phyloP scores from a whole-genome alignment of 2,888 invertebrate species.

The Torymus tubicola region DNA sequence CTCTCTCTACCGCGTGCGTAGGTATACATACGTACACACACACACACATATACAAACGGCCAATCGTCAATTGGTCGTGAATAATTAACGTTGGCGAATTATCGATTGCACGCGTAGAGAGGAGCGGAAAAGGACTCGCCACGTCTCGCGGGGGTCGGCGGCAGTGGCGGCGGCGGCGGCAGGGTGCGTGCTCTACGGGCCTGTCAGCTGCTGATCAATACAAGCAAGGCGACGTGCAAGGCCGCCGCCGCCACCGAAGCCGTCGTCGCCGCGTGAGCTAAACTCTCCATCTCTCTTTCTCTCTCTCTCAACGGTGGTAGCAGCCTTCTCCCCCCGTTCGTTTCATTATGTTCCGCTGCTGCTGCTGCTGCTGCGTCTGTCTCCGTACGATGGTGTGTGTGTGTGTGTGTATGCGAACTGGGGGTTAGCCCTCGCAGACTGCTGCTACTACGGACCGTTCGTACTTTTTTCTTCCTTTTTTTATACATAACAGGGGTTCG shows the following conservation, averaged over 20 bases:
- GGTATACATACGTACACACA: too few relatives aligned
- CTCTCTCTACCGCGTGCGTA: too few relatives aligned
- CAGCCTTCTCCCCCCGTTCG: not conserved
- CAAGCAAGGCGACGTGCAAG: slow-evolving; percentile 74
- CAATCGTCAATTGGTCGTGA: not conserved
- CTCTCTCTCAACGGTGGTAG: not conserved
- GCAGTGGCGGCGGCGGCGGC: slow-evolving; percentile 57
- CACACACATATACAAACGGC: not conserved
- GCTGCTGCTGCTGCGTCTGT: not conserved
- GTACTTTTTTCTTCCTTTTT: too few relatives aligned
- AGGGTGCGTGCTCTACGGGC: slow-evolving; percentile 65
- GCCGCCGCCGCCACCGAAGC: slow-evolving; percentile 62
- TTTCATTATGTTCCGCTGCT: slow-evolving; percentile 6
- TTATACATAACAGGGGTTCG: too few relatives aligned
- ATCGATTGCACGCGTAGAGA: not conserved
- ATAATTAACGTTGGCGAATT: slow-evolving; percentile 37
- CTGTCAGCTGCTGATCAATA: slow-evolving; percentile 74
- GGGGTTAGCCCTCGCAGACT: not conserved
- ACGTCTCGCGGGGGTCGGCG: too few relatives aligned
- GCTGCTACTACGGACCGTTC: too few relatives aligned
- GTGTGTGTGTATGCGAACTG: not conserved
- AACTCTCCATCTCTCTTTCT: slow-evolving; percentile 52
- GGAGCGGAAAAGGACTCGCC: not conserved
- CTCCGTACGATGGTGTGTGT: not conserved
- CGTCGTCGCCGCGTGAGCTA: slow-evolving; percentile 65